Percentiles rank a stretch among this genome's conserved stretches.
Conservation (phyloP, 2,888 invertebrate genomes). For the Acronicta psi region DNA sequence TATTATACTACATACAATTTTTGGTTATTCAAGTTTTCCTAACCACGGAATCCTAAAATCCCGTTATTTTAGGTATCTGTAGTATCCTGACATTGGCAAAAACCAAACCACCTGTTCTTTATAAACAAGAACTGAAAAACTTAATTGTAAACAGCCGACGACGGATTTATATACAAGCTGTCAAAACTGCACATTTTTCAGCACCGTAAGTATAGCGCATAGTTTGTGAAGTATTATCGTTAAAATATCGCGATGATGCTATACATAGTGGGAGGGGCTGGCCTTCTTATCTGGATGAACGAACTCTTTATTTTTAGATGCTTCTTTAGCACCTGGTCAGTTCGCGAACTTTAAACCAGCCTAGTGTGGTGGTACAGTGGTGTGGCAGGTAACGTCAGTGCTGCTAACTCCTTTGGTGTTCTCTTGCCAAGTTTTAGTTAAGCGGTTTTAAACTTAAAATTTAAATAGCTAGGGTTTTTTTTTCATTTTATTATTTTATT, state of each 20-base stretch:
- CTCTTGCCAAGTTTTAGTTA: not conserved
- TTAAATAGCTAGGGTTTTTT: not conserved
- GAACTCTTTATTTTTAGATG: slow-evolving; percentile 84
- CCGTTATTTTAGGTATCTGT: slow-evolving; percentile 33
- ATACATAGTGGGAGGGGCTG: slow-evolving; percentile 60
- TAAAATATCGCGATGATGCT: slow-evolving; percentile 42
- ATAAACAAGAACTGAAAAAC: slow-evolving; percentile 68
- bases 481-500: not conserved
- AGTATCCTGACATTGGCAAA: slow-evolving; percentile 37
- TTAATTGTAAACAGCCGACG: slow-evolving; percentile 84
- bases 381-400: slow-evolving; percentile 7
- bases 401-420: not conserved
- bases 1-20: too few relatives aligned
- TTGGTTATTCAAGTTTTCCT: not conserved
- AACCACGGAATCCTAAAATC: slow-evolving; percentile 33
- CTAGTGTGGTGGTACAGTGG: slow-evolving; percentile 33
- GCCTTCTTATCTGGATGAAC: slow-evolving; percentile 74
- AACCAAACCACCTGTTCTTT: slow-evolving; percentile 54
- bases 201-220: slow-evolving; percentile 33
- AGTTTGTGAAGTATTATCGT: slow-evolving; percentile 42
- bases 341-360: slow-evolving; percentile 70
- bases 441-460: not conserved
- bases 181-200: slow-evolving; percentile 55
- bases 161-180: slow-evolving; percentile 76
- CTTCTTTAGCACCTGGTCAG: slow-evolving; percentile 74